Percentiles rank a stretch among this genome's conserved stretches.
These are phyloP conservation scores for human DNA, from an alignment of 2,113 vertebrate species.

Conservation along the genomic window DNA sequence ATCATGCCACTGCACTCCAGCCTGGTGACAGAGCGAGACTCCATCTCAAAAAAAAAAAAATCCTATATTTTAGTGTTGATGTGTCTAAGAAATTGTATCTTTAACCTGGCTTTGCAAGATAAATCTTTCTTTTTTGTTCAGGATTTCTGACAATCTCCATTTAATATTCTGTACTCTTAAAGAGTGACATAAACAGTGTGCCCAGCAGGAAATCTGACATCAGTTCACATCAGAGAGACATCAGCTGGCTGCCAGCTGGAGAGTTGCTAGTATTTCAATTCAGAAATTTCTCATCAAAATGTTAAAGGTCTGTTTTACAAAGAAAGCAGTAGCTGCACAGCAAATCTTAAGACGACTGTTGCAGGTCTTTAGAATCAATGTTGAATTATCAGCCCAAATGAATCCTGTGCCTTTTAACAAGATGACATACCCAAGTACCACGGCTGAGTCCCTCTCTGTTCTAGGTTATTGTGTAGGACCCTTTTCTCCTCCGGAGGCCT, in stretches of 20 bases:
- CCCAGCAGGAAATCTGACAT: conserved; percentile 25
- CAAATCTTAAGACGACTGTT: not conserved
- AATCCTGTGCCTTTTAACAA: not conserved
- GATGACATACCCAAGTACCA: not conserved
- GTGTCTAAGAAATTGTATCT: not conserved
- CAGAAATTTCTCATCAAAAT: conserved; percentile 26
- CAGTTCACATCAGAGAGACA: conserved; percentile 11
- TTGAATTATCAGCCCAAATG: not conserved
- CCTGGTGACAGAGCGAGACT: no score
- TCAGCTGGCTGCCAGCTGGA: not conserved
- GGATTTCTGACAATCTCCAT: not conserved
- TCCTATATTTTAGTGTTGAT: not conserved
- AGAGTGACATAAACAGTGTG: not conserved
- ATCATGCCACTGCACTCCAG: no score
- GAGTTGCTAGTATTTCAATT: conserved; percentile 28
- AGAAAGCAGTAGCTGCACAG: not conserved
- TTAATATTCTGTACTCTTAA: not conserved
- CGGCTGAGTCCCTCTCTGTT: not conserved
- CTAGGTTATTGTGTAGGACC: not conserved
- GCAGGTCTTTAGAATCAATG: not conserved
- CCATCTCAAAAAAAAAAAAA: no score
- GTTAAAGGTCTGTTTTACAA: not conserved
- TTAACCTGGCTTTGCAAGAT: not conserved
- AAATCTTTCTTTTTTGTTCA: not conserved
- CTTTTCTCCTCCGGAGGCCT: not conserved